phyloP scores from a whole-genome alignment of 2,888 invertebrate species.

The Oscheius sp. region DNA sequence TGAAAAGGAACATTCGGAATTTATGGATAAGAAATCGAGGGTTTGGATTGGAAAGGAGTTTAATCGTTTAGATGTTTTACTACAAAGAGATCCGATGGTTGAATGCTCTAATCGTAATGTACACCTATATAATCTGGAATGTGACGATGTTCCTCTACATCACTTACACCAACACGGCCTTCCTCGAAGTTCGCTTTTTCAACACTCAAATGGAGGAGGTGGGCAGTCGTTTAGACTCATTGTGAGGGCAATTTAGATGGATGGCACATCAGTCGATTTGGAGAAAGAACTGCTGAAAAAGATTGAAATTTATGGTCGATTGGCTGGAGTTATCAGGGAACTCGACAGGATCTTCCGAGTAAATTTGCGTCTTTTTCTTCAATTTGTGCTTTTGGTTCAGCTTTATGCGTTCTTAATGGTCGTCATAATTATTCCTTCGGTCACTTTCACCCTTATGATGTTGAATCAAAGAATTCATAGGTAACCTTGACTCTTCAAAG shows the following conservation, averaged over 20 bases:
- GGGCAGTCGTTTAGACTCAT: too few species aligned
- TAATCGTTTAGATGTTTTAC: conserved; percentile 38
- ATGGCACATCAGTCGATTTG: conserved; percentile 33
- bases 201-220: conserved; percentile 41
- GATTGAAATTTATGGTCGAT: conserved; percentile 39
- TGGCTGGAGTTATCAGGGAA: conserved; percentile 40
- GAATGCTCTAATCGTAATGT: conserved; percentile 39
- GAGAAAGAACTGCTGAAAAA: conserved; percentile 34
- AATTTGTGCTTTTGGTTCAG: conserved; percentile 14
- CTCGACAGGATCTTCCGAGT: conserved; percentile 47
- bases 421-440: conserved; percentile 24
- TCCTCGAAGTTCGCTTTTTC: conserved; percentile 46
- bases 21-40: conserved; percentile 37
- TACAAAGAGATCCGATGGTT: conserved; percentile 35
- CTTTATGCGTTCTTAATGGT: conserved; percentile 48
- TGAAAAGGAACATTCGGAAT: conserved; percentile 39
- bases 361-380: not conserved
- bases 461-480: conserved; percentile 47
- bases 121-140: conserved; percentile 48
- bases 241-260: conserved; percentile 15
- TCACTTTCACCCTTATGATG: conserved; percentile 50
- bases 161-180: conserved; percentile 45
- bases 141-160: conserved; percentile 45
- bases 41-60: conserved; percentile 29
- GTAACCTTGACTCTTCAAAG: not conserved